Conservation (phyloP, 2,888 invertebrate genomes). For the Drosophila niveifrons region DNA sequence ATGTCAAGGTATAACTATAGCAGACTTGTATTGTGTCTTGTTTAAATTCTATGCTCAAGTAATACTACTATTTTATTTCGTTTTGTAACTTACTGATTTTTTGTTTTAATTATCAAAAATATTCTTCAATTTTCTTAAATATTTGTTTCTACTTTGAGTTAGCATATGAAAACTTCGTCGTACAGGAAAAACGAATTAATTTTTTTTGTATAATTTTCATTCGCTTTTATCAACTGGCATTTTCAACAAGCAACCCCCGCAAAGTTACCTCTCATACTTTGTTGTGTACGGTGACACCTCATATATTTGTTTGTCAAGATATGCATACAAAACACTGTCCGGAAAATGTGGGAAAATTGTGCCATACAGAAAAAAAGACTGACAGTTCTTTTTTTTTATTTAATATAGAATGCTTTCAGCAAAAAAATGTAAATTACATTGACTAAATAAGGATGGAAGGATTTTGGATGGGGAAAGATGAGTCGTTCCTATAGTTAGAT, state of each 20-base stretch:
- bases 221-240: slow-evolving; percentile 59
- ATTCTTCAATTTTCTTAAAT: neutral
- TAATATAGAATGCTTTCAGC: neutral
- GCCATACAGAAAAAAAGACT: slow-evolving; percentile 35
- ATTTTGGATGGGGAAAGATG: slow-evolving; percentile 16
- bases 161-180: slow-evolving; percentile 37
- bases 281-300: slow-evolving; percentile 11
- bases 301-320: slow-evolving; percentile 51
- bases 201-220: slow-evolving; percentile 44
- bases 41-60: no score
- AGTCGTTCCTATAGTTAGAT: slow-evolving; percentile 54
- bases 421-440: slow-evolving; percentile 51
- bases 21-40: neutral
- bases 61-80: no score
- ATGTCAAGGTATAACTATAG: neutral
- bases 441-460: slow-evolving; percentile 27
- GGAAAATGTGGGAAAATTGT: slow-evolving; percentile 58
- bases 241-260: slow-evolving; percentile 9
- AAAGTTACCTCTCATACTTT: neutral
- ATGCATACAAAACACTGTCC: slow-evolving; percentile 44
- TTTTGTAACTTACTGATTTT: no score
- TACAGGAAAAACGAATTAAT: neutral
- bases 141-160: neutral
- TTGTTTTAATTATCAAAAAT: no score
- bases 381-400: slow-evolving; percentile 37